Percentiles rank a stretch among this genome's conserved stretches.
phyloP scores from a whole-genome alignment of 1,140 invertebrate species.

The Lethocerus indicus region DNA sequence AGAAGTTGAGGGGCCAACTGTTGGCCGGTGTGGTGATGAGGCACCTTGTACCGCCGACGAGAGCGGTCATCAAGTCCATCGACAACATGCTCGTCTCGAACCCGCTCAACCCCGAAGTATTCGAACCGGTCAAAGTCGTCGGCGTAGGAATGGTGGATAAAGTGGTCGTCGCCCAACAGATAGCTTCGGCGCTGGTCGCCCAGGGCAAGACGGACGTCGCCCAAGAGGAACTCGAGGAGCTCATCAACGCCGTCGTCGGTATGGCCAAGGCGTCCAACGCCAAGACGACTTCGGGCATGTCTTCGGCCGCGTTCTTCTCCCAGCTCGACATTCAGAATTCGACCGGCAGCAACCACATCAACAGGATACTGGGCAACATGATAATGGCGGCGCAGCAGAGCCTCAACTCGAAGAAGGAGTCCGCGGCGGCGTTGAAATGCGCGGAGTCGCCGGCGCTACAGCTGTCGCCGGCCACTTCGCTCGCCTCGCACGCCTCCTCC shows the following conservation, averaged over 20 bases:
- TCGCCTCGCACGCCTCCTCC: neutral
- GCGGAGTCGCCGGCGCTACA: neutral
- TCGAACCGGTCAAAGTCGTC: constrained; percentile 36
- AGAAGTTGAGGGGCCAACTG: constrained; percentile 64
- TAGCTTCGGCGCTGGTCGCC: constrained; percentile 51
- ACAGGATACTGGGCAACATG: constrained; percentile 7
- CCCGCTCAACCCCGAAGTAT: constrained; percentile 18
- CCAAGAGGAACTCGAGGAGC: constrained; percentile 50
- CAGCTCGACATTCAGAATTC: constrained; percentile 14
- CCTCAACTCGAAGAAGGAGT: no score
- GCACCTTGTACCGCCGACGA: constrained; percentile 39
- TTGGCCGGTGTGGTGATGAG: constrained; percentile 54
- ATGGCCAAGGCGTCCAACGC: constrained; percentile 32
- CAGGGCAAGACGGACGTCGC: constrained; percentile 63
- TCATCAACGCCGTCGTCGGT: constrained; percentile 56
- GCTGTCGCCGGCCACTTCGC: neutral
- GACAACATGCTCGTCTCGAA: constrained; percentile 17
- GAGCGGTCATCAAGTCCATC: constrained; percentile 28
- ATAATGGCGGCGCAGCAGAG: constrained; percentile 11
- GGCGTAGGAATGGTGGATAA: constrained; percentile 50
- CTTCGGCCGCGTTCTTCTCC: constrained; percentile 25
- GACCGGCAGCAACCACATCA: constrained; percentile 9
- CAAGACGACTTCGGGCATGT: constrained; percentile 21
- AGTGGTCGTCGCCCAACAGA: constrained; percentile 53
- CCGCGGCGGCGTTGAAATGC: no score